Conservation (phyloP, 64 coral and sea anemone species). For the Acropora yongei region DNA sequence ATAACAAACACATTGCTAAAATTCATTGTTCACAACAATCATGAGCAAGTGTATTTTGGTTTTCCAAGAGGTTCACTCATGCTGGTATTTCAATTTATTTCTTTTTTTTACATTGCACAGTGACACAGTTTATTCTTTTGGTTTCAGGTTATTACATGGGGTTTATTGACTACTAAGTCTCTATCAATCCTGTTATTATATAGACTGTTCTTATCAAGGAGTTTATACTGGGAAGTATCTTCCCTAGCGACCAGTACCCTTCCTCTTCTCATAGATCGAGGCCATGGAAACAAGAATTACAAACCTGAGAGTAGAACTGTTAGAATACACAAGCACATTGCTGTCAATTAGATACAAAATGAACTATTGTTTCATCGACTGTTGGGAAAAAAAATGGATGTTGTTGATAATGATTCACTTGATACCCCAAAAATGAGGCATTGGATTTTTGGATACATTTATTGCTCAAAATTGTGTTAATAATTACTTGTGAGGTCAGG, state of each 20-base stretch:
- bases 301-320: conserved; percentile 86
- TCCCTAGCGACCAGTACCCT: conserved; percentile 89
- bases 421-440: too few species aligned
- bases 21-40: too few species aligned
- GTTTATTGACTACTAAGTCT: conserved; percentile 75
- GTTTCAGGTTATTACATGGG: conserved; percentile 87
- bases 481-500: too few species aligned
- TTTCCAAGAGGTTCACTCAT: too few species aligned
- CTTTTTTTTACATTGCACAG: too few species aligned
- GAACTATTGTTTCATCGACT: neutral
- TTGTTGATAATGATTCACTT: too few species aligned
- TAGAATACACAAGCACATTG: conserved; percentile 88
- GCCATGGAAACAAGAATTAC: conserved; percentile 80
- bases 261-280: conserved; percentile 88
- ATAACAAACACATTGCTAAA: too few species aligned
- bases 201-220: conserved; percentile 95
- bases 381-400: too few species aligned
- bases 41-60: too few species aligned
- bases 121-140: neutral
- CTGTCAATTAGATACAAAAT: conserved; percentile 37
- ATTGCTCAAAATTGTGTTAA: too few species aligned
- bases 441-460: too few species aligned
- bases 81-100: too few species aligned
- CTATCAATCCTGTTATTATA: conserved; percentile 89
- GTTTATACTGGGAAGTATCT: conserved; percentile 99